Evolutionary conservation across 37 sponge, comb jelly and placozoan genomes (phyloP).

Genomic region (Haliclona indistincta): DNA sequence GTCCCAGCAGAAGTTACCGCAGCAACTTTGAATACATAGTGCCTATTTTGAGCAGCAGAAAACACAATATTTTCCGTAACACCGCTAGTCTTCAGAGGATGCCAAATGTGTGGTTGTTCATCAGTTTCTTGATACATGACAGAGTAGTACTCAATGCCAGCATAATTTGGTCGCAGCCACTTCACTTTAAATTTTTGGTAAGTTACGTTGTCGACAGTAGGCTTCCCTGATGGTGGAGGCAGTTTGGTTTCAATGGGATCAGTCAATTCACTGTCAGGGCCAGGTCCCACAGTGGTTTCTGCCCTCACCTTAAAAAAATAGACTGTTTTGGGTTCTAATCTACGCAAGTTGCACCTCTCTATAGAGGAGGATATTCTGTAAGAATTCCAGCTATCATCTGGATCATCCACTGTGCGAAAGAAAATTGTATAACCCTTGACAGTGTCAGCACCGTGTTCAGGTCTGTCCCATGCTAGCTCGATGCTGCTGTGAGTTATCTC

Average conservation of each 20-base stretch:
- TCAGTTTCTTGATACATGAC: no score
- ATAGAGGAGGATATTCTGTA: no score
- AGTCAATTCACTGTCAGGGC: slow-evolving; percentile 8
- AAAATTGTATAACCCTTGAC: neutral
- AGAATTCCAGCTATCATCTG: slow-evolving; percentile 8
- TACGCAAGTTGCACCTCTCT: no score
- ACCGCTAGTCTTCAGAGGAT: neutral
- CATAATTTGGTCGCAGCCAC: neutral
- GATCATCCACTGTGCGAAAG: neutral
- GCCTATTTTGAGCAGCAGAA: no score
- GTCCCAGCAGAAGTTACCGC: no score
- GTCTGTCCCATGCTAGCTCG: neutral
- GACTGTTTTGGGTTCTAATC: neutral
- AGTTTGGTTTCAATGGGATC: neutral
- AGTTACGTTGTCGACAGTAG: no score
- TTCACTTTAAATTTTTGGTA: neutral
- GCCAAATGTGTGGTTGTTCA: neutral
- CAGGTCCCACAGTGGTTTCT: slow-evolving; percentile 1
- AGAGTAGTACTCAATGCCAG: neutral
- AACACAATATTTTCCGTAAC: neutral
- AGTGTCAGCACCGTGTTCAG: slow-evolving; percentile 4
- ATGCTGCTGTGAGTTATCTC: neutral
- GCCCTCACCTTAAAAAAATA: slow-evolving; percentile 17
- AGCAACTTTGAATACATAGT: no score
- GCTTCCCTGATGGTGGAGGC: no score